Evolutionary conservation across 2,113 vertebrate genomes (phyloP).

Genomic region (Colossoma macropomum): DNA sequence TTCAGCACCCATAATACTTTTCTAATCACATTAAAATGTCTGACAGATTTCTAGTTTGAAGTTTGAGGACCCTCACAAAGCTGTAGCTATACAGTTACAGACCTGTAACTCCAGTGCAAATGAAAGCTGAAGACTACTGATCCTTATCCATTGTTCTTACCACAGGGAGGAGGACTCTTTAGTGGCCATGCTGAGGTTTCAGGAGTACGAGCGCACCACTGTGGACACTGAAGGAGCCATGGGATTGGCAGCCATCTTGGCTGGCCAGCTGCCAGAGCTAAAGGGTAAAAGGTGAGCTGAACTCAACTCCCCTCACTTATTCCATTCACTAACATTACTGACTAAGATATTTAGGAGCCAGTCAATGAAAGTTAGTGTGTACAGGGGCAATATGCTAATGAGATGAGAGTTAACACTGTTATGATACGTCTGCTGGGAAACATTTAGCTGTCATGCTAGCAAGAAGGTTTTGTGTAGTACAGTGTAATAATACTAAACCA

Average conservation of each 20-base stretch:
- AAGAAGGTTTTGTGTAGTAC: too few species aligned
- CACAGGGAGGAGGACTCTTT: conserved; percentile 84
- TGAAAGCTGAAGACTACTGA: neutral
- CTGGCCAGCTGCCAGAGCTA: conserved; percentile 84
- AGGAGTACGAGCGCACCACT: conserved; percentile 85
- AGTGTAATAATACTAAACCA: too few species aligned
- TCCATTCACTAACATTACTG: neutral
- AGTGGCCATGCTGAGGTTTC: conserved; percentile 86
- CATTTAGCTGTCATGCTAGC: neutral
- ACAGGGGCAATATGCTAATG: neutral
- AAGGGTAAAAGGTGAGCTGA: conserved; percentile 85
- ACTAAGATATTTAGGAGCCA: neutral
- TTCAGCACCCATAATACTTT: too few species aligned
- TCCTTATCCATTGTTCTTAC: neutral
- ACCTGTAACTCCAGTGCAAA: neutral
- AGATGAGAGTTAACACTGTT: neutral
- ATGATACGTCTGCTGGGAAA: neutral
- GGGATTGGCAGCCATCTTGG: conserved; percentile 84
- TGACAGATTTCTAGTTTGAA: neutral
- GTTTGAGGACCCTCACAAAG: neutral
- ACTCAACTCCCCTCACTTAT: neutral
- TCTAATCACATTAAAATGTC: neutral
- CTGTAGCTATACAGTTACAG: neutral
- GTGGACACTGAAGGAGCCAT: conserved; percentile 88
- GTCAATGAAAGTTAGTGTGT: neutral